phyloP scores from a whole-genome alignment of 23 tunicate genomes.

The Trididemnum nubilum region DNA sequence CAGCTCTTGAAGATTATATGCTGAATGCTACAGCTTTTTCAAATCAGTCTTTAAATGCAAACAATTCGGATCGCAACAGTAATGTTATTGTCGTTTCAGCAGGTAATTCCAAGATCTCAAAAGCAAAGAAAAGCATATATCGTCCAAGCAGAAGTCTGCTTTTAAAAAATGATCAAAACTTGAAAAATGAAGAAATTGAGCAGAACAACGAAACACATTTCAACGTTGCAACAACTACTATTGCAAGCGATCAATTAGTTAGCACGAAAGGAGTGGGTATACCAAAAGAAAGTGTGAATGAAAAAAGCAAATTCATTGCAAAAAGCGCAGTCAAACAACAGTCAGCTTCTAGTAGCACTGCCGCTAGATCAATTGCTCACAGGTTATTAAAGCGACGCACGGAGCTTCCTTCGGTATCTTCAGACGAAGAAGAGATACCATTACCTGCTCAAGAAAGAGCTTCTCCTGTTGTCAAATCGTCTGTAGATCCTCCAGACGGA shows the following conservation, averaged over 20 bases:
- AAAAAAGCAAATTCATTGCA: background rate
- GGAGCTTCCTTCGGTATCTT: constrained; percentile 27
- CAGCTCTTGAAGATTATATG: background rate
- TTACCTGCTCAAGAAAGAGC: background rate
- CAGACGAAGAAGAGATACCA: constrained; percentile 10
- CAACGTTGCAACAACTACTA: background rate
- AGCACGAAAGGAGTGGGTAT: background rate
- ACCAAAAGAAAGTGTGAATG: background rate
- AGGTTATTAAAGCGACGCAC: background rate
- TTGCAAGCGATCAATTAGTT: background rate
- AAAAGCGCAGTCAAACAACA: background rate
- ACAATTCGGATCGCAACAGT: background rate
- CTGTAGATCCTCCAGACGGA: background rate
- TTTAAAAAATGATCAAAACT: no score
- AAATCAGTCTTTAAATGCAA: background rate
- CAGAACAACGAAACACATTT: background rate
- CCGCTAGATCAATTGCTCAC: background rate
- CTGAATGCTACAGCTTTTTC: background rate
- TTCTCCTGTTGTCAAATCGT: background rate
- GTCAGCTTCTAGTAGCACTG: background rate
- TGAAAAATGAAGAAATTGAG: background rate
- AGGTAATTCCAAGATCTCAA: background rate
- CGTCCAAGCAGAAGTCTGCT: no score
- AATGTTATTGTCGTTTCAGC: background rate
- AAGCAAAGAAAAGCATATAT: background rate